phyloP scores from a whole-genome alignment of 2,888 invertebrate genomes.

The Amphipoea lucens region DNA sequence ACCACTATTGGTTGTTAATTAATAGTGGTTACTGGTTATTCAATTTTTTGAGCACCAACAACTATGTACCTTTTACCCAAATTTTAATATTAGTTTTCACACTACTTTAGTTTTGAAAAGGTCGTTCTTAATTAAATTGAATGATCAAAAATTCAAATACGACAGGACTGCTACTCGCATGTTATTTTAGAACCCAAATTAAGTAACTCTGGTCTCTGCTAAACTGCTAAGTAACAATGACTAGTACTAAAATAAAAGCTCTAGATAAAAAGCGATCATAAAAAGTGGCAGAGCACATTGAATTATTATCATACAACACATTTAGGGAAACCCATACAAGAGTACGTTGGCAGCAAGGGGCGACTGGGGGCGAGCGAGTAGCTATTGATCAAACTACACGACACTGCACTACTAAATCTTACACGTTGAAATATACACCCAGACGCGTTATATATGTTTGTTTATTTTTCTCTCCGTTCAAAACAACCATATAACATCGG shows the following conservation, averaged over 20 bases:
- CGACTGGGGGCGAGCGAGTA: slow-evolving; percentile 47
- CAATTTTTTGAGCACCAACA: background rate
- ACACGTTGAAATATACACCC: slow-evolving; percentile 59
- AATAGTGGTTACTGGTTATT: background rate
- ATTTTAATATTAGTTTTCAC: background rate
- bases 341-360: slow-evolving; percentile 33
- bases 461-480: slow-evolving; percentile 30
- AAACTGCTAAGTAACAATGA: background rate
- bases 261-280: background rate
- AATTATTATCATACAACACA: slow-evolving; percentile 40
- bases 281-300: slow-evolving; percentile 8
- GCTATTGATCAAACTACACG: slow-evolving; percentile 66
- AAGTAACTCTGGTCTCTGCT: background rate
- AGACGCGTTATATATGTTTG: slow-evolving; percentile 43
- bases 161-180: background rate
- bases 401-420: slow-evolving; percentile 62
- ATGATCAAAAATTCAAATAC: background rate
- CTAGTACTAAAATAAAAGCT: background rate
- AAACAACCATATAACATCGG: slow-evolving; percentile 27
- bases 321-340: slow-evolving; percentile 37
- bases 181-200: background rate
- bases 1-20: too few relatives aligned
- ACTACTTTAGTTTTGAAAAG: too few relatives aligned
- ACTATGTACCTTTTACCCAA: background rate
- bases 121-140: too few relatives aligned